phyloP scores from a whole-genome alignment of 2,888 invertebrate genomes.

The Hedya salicella region DNA sequence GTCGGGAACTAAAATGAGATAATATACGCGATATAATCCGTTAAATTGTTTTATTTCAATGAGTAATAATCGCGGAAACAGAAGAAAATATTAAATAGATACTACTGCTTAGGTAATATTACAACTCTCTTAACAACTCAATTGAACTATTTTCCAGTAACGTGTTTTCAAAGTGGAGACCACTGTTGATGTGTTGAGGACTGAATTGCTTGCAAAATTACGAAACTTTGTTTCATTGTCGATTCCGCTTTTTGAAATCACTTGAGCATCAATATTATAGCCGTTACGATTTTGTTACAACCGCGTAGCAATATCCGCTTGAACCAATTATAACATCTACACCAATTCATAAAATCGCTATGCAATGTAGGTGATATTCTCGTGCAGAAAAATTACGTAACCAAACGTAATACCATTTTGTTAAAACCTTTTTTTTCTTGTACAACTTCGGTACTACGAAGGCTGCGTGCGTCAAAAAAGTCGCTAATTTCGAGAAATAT shows the following conservation, averaged over 20 bases:
- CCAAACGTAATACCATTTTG: conserved; percentile 31
- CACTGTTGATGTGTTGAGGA: no score
- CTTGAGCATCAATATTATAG: background rate
- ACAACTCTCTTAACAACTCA: no score
- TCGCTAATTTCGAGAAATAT: conserved; percentile 17
- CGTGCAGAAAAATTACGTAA: conserved; percentile 31
- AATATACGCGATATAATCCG: no score
- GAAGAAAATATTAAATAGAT: no score
- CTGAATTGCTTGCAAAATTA: no score
- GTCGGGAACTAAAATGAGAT: no score
- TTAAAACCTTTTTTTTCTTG: conserved; percentile 26
- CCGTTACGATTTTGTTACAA: background rate
- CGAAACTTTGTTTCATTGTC: background rate
- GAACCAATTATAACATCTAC: conserved; percentile 19
- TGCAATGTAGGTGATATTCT: conserved; percentile 19
- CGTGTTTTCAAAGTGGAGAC: no score
- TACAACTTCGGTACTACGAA: conserved; percentile 2
- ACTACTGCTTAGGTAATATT: no score
- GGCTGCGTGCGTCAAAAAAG: conserved; percentile 1
- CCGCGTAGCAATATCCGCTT: conserved; percentile 19
- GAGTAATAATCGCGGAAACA: no score
- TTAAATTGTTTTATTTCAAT: no score
- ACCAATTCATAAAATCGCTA: conserved; percentile 24
- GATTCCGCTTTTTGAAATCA: background rate
- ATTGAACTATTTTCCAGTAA: no score